phyloP scores from a whole-genome alignment of 2,888 invertebrate species.

The Sminthurinus aureus region DNA sequence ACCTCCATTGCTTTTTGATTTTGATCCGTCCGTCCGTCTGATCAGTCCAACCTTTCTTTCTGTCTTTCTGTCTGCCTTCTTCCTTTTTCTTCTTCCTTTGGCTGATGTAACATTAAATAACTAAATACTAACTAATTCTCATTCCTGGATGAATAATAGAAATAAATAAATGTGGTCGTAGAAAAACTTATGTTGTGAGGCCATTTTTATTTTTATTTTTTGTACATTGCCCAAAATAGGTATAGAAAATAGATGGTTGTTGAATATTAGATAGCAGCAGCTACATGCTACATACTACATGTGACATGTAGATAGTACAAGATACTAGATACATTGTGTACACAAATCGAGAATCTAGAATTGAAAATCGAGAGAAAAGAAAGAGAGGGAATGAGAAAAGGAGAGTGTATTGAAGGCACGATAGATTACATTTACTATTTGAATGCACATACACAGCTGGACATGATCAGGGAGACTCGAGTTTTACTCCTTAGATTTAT shows the following conservation, averaged over 20 bases:
- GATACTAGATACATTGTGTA: neutral
- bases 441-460: slow-evolving; percentile 58
- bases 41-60: neutral
- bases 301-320: no score
- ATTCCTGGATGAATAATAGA: neutral
- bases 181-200: neutral
- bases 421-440: slow-evolving; percentile 48
- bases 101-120: neutral
- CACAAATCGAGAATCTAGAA: neutral
- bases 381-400: neutral
- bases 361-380: neutral
- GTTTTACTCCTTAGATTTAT: slow-evolving; percentile 16
- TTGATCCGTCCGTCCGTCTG: no score
- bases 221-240: slow-evolving; percentile 19
- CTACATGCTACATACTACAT: no score
- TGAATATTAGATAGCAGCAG: neutral
- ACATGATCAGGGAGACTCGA: slow-evolving; percentile 51
- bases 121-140: neutral
- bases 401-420: slow-evolving; percentile 34
- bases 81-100: neutral
- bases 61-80: neutral
- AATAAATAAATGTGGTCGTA: neutral
- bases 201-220: slow-evolving; percentile 17
- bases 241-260: neutral
- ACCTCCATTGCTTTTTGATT: neutral